phyloP scores from a whole-genome alignment of 2,113 vertebrate species.

The Rhinopomastus cyanomelas region DNA sequence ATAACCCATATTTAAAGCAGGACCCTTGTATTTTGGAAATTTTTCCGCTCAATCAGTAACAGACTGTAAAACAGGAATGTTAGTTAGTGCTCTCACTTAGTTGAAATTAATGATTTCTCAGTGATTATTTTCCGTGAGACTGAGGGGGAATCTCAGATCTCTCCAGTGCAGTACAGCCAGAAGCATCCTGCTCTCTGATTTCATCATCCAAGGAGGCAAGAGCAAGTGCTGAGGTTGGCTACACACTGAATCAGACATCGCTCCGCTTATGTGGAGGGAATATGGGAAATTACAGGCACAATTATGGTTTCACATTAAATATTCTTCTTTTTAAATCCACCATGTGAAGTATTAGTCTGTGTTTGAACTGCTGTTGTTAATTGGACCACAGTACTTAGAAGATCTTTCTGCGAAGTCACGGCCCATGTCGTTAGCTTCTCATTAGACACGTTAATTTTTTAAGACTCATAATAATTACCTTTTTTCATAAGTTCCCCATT shows the following conservation, averaged over 20 bases:
- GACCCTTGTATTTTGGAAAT: background rate
- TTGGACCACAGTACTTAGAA: constrained; percentile 30
- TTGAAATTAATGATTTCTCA: background rate
- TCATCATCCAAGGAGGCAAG: background rate
- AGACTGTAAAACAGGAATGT: background rate
- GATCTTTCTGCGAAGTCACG: constrained; percentile 8
- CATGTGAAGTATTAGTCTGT: constrained; percentile 26
- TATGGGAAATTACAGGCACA: constrained; percentile 17
- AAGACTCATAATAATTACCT: constrained; percentile 30
- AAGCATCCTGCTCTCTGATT: background rate
- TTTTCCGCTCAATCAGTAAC: background rate
- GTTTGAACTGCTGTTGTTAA: constrained; percentile 50
- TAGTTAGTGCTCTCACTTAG: background rate
- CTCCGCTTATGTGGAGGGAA: background rate
- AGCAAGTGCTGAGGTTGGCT: accelerated
- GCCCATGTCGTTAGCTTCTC: constrained; percentile 51
- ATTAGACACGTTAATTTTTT: constrained; percentile 58
- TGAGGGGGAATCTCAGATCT: background rate
- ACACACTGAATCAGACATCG: background rate
- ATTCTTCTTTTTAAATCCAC: background rate
- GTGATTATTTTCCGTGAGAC: background rate
- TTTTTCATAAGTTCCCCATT: constrained; percentile 20
- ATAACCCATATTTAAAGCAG: background rate
- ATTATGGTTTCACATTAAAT: constrained; percentile 48
- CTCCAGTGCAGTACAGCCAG: background rate